A percentile compares a stretch with the other conserved stretches of the same genome.
Evolutionary conservation across 2,888 invertebrate genomes (phyloP).

Genomic region (Cylindroiulus punctatus): DNA sequence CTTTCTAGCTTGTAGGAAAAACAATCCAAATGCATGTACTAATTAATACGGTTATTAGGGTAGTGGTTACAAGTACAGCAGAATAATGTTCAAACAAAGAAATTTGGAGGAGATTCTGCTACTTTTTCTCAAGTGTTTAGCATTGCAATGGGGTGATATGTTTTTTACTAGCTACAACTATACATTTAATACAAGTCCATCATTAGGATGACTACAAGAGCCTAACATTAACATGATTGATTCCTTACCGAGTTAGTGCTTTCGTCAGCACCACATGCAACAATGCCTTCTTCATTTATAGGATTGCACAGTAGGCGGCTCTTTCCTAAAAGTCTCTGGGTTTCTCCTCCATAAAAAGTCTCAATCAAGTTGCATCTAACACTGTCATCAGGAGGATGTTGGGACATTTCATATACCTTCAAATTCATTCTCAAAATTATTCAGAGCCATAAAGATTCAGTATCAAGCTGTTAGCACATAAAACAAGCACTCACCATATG

Average conservation of each 20-base stretch:
- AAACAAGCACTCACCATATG: neutral
- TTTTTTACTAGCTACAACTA: too few relatives aligned
- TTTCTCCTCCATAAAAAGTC: slow-evolving; percentile 46
- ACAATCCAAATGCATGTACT: too few relatives aligned
- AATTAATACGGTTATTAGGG: too few relatives aligned
- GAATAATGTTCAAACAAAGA: too few relatives aligned
- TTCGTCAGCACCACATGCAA: slow-evolving; percentile 53
- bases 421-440: slow-evolving; percentile 3
- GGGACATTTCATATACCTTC: slow-evolving; percentile 31
- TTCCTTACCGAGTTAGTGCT: slow-evolving; percentile 47
- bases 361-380: slow-evolving; percentile 42
- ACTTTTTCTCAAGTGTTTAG: too few relatives aligned
- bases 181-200: too few relatives aligned
- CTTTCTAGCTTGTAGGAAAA: too few relatives aligned
- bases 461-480: neutral
- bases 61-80: too few relatives aligned
- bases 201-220: too few relatives aligned
- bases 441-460: neutral
- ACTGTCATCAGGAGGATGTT: neutral
- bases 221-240: too few relatives aligned
- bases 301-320: slow-evolving; percentile 30
- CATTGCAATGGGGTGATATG: too few relatives aligned
- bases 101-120: too few relatives aligned
- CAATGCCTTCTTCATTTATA: neutral
- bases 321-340: slow-evolving; percentile 35